A percentile compares a stretch with the other conserved stretches of the same genome.
Evolutionary conservation across 2,888 invertebrate species (phyloP).

Genomic region (Phyllotreta cruciferae): DNA sequence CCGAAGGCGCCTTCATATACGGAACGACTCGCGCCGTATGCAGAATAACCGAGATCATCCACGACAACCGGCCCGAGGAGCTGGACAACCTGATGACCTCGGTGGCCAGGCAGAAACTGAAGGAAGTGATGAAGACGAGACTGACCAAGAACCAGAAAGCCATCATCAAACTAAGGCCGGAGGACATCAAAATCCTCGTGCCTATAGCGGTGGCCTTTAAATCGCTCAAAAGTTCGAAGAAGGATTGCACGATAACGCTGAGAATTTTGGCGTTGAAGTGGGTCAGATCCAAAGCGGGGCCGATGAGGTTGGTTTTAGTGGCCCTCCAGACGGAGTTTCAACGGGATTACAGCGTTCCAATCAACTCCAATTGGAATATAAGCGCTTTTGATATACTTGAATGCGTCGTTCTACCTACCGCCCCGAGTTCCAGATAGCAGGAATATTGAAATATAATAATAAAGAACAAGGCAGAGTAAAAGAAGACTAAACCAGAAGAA

Average conservation of each 20-base stretch:
- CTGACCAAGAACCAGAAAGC: slow-evolving; percentile 52
- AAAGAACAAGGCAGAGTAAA: slow-evolving; percentile 14
- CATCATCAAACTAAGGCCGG: slow-evolving; percentile 53
- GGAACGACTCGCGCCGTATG: slow-evolving; percentile 56
- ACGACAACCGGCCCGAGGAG: slow-evolving; percentile 50
- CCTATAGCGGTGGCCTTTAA: slow-evolving; percentile 52
- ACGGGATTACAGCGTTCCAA: slow-evolving; percentile 51
- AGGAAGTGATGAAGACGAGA: slow-evolving; percentile 49
- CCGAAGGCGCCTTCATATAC: slow-evolving; percentile 60
- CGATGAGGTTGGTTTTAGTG: slow-evolving; percentile 54
- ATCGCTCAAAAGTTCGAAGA: slow-evolving; percentile 42
- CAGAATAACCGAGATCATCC: slow-evolving; percentile 57
- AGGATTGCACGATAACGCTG: slow-evolving; percentile 51
- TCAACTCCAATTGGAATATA: slow-evolving; percentile 56
- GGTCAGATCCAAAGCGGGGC: slow-evolving; percentile 47
- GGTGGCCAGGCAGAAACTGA: slow-evolving; percentile 48
- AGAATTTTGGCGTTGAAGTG: slow-evolving; percentile 57
- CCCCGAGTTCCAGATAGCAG: slow-evolving; percentile 5
- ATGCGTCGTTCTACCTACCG: slow-evolving; percentile 50
- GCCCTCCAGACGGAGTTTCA: slow-evolving; percentile 58
- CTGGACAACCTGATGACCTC: slow-evolving; percentile 52
- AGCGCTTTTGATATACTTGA: slow-evolving; percentile 55
- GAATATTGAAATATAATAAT: not conserved
- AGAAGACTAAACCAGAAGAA: slow-evolving; percentile 19
- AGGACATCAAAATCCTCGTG: slow-evolving; percentile 58